Conservation (phyloP, 2,888 invertebrate genomes). For the Drosophila emarginata region DNA sequence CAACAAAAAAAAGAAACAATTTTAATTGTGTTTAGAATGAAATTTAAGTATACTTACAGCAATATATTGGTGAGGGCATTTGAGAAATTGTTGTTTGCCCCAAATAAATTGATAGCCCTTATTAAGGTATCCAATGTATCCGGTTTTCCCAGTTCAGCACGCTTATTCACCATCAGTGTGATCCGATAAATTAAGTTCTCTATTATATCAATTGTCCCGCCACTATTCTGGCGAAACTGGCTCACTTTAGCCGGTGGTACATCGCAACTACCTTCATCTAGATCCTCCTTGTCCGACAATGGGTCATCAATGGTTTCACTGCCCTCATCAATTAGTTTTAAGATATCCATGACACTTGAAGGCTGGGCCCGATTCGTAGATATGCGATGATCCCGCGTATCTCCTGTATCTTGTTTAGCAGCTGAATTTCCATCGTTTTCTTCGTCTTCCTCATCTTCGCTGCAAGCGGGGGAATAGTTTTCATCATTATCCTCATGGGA, state of each 20-base stretch:
- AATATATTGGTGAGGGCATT: slow-evolving; percentile 80
- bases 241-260: slow-evolving; percentile 72
- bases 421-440: slow-evolving; percentile 38
- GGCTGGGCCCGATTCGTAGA: slow-evolving; percentile 57
- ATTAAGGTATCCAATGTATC: slow-evolving; percentile 80
- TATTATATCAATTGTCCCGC: slow-evolving; percentile 78
- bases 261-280: slow-evolving; percentile 77
- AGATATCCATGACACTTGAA: slow-evolving; percentile 71
- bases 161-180: slow-evolving; percentile 79
- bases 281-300: slow-evolving; percentile 80
- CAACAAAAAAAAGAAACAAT: slow-evolving; percentile 12
- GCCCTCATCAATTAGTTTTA: slow-evolving; percentile 79
- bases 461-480: slow-evolving; percentile 82
- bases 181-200: slow-evolving; percentile 80
- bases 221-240: slow-evolving; percentile 60
- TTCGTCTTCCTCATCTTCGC: slow-evolving; percentile 81
- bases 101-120: slow-evolving; percentile 80
- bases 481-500: slow-evolving; percentile 69
- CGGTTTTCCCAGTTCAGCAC: slow-evolving; percentile 78
- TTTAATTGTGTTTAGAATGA: too few relatives aligned
- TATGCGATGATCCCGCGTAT: slow-evolving; percentile 58
- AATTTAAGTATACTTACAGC: slow-evolving; percentile 65
- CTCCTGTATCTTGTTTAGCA: slow-evolving; percentile 16
- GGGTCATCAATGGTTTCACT: slow-evolving; percentile 78
- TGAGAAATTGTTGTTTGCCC: slow-evolving; percentile 78